phyloP scores from a whole-genome alignment of 2,888 invertebrate species.

The Scaptomyza parva region DNA sequence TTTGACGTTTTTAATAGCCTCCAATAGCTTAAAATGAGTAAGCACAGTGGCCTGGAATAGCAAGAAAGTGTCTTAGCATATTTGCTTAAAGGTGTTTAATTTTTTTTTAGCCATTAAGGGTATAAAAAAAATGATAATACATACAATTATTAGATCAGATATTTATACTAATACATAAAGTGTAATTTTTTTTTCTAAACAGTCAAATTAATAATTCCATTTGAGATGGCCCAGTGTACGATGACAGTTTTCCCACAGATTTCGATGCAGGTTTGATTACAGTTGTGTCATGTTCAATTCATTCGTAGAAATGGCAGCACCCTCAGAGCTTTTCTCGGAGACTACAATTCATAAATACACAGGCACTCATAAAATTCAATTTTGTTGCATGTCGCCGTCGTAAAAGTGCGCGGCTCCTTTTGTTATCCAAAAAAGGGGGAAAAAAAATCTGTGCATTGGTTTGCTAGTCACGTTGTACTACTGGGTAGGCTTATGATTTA shows the following conservation, averaged over 20 bases:
- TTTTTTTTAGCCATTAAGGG: no score
- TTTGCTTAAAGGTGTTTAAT: no score
- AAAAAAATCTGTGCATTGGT: constrained; percentile 80
- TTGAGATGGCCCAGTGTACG: constrained; percentile 50
- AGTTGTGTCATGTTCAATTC: constrained; percentile 80
- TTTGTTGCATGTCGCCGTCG: constrained; percentile 79
- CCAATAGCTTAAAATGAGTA: constrained; percentile 24
- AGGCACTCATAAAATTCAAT: constrained; percentile 78
- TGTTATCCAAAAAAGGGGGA: constrained; percentile 65
- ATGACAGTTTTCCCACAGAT: constrained; percentile 37
- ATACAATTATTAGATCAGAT: background rate
- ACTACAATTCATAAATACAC: constrained; percentile 77
- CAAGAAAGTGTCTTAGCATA: background rate
- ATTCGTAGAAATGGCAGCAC: constrained; percentile 56
- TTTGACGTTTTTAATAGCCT: constrained; percentile 72
- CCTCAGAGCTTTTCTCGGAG: constrained; percentile 61
- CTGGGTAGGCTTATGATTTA: constrained; percentile 65
- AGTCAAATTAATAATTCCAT: background rate
- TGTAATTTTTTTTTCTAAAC: background rate
- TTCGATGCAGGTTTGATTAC: constrained; percentile 68
- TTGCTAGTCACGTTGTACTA: constrained; percentile 74
- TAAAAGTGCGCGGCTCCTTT: constrained; percentile 79
- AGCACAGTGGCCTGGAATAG: constrained; percentile 47
- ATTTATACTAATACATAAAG: background rate
- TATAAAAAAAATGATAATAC: background rate